These are phyloP conservation scores for Zenarchopterus dispar DNA, from an alignment of 2,797 vertebrate species.

Conservation along the genomic window DNA sequence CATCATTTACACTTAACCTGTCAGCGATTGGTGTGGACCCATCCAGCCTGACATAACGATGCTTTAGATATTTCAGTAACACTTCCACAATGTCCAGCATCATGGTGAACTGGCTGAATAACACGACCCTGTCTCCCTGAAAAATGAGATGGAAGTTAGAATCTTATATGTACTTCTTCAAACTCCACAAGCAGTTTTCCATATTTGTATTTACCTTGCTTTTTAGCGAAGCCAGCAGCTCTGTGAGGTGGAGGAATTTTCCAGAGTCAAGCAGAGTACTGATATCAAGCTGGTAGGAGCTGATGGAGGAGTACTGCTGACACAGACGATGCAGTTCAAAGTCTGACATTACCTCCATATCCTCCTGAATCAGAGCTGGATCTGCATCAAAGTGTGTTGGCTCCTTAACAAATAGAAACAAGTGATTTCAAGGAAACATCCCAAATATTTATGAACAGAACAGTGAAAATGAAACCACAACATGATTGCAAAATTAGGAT, in stretches of 20 bases:
- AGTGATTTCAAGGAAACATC: no score
- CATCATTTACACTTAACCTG: constrained; percentile 67
- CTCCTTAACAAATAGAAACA: constrained; percentile 80
- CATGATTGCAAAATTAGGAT: background rate
- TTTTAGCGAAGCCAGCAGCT: constrained; percentile 86
- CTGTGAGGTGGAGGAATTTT: constrained; percentile 88
- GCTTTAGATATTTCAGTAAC: constrained; percentile 88
- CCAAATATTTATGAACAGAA: no score
- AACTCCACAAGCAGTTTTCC: background rate
- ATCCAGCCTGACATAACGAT: constrained; percentile 91
- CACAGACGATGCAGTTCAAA: constrained; percentile 95
- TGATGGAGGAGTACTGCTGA: constrained; percentile 88
- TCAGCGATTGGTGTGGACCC: constrained; percentile 94
- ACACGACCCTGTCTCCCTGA: constrained; percentile 92
- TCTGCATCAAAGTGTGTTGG: constrained; percentile 92
- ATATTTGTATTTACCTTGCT: constrained; percentile 79
- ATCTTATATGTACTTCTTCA: background rate
- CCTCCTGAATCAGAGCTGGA: constrained; percentile 92
- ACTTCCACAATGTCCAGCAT: constrained; percentile 96
- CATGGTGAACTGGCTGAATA: constrained; percentile 99
- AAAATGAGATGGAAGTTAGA: background rate
- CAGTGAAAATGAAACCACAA: background rate
- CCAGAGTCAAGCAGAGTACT: constrained; percentile 92
- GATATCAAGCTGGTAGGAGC: constrained; percentile 86
- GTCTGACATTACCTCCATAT: constrained; percentile 98